phyloP scores from a whole-genome alignment of 2,888 invertebrate genomes.

The Cerastis rubricosa region DNA sequence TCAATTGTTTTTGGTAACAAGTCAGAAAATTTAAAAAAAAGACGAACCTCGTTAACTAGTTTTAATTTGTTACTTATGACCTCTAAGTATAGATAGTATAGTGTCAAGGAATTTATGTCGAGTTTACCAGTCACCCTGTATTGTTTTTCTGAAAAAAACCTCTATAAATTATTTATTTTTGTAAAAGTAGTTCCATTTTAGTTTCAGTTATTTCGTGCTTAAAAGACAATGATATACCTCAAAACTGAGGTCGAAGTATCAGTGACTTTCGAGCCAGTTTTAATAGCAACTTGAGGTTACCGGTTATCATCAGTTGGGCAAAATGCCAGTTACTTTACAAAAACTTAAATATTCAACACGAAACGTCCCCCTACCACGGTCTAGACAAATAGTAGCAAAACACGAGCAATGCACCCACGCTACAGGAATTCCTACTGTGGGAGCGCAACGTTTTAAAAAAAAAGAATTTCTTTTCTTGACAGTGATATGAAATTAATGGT shows the following conservation, averaged over 20 bases:
- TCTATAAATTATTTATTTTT: neutral
- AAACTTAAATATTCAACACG: neutral
- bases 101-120: too few relatives aligned
- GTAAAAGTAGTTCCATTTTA: neutral
- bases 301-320: slow-evolving; percentile 23
- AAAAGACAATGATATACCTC: neutral
- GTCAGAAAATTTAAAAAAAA: too few relatives aligned
- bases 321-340: slow-evolving; percentile 13
- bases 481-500: neutral
- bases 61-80: too few relatives aligned
- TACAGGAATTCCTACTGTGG: too few relatives aligned
- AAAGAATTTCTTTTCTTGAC: neutral
- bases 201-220: neutral
- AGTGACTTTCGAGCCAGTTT: neutral
- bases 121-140: neutral
- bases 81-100: too few relatives aligned
- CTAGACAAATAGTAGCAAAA: neutral
- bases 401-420: too few relatives aligned
- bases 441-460: too few relatives aligned
- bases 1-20: too few relatives aligned
- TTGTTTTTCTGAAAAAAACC: neutral
- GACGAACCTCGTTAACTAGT: too few relatives aligned
- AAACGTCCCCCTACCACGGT: neutral
- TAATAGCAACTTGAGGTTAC: neutral
- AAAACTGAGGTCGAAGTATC: neutral